These are phyloP conservation scores for Uropetala carovei DNA, from an alignment of 2,888 invertebrate genomes.

Conservation along the genomic window DNA sequence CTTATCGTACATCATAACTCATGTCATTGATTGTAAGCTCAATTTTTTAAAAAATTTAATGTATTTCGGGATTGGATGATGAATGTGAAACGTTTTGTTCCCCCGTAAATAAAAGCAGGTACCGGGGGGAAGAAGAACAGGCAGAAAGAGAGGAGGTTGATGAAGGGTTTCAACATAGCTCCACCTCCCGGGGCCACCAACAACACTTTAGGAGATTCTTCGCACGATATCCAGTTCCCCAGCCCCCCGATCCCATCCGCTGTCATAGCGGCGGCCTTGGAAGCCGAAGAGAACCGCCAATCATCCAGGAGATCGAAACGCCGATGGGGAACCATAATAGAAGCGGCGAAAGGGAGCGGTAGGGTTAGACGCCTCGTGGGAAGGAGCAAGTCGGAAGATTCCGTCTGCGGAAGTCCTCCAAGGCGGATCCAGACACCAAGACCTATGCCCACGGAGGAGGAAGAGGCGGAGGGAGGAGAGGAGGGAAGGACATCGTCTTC, in stretches of 20 bases:
- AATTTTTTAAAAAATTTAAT: background rate
- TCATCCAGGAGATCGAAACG: slow-evolving; percentile 72
- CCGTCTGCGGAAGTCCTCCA: slow-evolving; percentile 79
- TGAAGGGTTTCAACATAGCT: slow-evolving; percentile 96
- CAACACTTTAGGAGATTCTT: slow-evolving; percentile 73
- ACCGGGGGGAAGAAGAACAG: slow-evolving; percentile 95
- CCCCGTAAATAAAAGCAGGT: slow-evolving; percentile 76
- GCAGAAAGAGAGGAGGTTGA: slow-evolving; percentile 92
- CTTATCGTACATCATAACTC: too few species aligned
- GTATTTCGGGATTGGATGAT: background rate
- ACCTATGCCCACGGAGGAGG: slow-evolving; percentile 67
- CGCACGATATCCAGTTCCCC: slow-evolving; percentile 76
- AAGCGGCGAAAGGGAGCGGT: slow-evolving; percentile 87
- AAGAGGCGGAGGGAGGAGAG: slow-evolving; percentile 31
- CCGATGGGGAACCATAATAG: slow-evolving; percentile 83
- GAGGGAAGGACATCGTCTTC: slow-evolving; percentile 10
- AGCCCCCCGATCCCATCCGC: slow-evolving; percentile 51
- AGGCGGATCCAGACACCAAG: slow-evolving; percentile 68
- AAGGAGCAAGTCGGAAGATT: slow-evolving; percentile 88
- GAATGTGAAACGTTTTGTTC: too few species aligned
- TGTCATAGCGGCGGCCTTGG: slow-evolving; percentile 53
- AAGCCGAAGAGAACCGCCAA: slow-evolving; percentile 68
- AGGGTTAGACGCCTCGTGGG: slow-evolving; percentile 88
- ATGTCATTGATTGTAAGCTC: background rate
- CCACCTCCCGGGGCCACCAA: slow-evolving; percentile 80